Evolutionary conservation across 2,113 vertebrate genomes (phyloP), one percentile per base, ranked within the genome.

Genomic region (Lonchura striata): DNA sequence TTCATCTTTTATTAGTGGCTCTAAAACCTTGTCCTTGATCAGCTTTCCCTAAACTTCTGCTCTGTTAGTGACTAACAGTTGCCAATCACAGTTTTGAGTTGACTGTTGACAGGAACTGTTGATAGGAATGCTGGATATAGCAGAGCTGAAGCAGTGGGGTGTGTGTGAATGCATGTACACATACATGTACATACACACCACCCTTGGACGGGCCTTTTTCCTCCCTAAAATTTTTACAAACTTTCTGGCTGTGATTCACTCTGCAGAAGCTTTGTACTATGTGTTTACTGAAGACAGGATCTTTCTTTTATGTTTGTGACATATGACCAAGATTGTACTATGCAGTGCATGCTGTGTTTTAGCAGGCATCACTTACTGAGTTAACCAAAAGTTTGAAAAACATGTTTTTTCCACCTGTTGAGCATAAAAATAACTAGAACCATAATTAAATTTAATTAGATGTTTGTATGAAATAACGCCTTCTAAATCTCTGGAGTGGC

Each of bases 401-500:
- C 21, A 25, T 5, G 1, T 78, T 86, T 95, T 83, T 16, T 57
- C 56, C 37, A 92, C 81, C 72, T 81, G 41, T 44, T 84, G 53
- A 92, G 47, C 15, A 56, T 69, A 71, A 87, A 66, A 90, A 28
- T 77, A 50, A n/a, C 52, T 84, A 75, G 63, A 76, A 72, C 69
- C 49, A 15, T 69, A 84, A 85, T 76, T 75, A 79, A 86, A 76
- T 79, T 53, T 82, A 84, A 86, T 87, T 46, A 61, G 68, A 72
- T 54, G 27, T 85, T 94, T 90, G 23, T 76, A 65, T 92, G 61
- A 95, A 76, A 54, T 87, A 87, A 92, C 47, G 3, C 50, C 57
- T 89, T 94, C 60, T 95, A 72, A 96, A 30, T 94, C 59, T 91
- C 35, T 70, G 37, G 52, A 80, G 39, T 69, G 30, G 47, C 82